Base-by-base conservation (phyloP, 2,113 vertebrate species). In the Alethe diademata region DNA sequence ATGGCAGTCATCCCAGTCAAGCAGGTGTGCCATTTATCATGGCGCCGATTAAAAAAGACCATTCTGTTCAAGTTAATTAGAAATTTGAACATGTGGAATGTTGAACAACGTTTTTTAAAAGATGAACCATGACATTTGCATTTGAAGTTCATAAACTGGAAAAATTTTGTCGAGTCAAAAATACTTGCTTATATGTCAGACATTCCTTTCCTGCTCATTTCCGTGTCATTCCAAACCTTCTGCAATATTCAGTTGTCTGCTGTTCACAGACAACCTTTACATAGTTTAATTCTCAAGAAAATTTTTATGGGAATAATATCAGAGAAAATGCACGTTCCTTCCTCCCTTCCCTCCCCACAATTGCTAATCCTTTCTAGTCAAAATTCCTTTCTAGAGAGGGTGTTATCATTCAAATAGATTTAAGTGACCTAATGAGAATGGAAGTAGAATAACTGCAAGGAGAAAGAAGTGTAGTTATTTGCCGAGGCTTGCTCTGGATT, bases 1-100 rank as follows among this genome's bases (percentile, higher is more conserved):
- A 83, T 96, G 96, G 96, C 95, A 95, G 78, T 81, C 62, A 65
- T 92, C 94, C 95, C 94, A 92, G 74, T 53, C 74, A 94, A 92
- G 78, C 95, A 97, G 95, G 96, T 97, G 96, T 96, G 89, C 89
- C 58, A 79, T 91, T 97, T 87, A 93, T 95, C 93, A 71, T 62
- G 78, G 54, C 9, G 6, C 81, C 1, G 19, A 82, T 91, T 94
- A 66, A 66, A 91, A 86, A 61, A 75, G 74, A 42, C 38, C 1
- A 9, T 70, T 62, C 86, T 88, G 73, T 87, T 96, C 82, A 91
- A 89, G 54, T 79, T 94, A 88, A 91, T 95, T 75, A 88, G 78
- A 78, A 91, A 71, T 93, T 86, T 78, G 88, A 91, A 64, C 20
- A 23, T 78, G 31, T 66, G 36, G 70, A 87, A 89, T 12, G 11